Base-by-base conservation (phyloP, 2,797 vertebrate genomes). In the Lepus oiostolus region DNA sequence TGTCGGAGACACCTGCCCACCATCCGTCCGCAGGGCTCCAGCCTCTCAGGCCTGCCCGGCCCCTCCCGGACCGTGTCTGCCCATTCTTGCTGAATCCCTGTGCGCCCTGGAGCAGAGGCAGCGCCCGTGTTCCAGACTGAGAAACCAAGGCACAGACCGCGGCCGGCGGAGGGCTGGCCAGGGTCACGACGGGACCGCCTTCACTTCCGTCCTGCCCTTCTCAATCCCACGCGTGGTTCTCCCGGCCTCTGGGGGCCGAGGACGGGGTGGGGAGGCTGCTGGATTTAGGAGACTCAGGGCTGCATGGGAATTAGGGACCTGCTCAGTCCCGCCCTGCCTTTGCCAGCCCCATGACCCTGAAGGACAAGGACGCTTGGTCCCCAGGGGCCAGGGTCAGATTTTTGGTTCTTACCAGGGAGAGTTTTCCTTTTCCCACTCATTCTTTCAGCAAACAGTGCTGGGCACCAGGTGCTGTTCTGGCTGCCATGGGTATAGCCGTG, bases 11-110 rank as follows among this genome's bases (percentile, higher is more conserved):
- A 14, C 50, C 65, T 91, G n/a, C 77, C 62, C 28, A 22, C 16
- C 28, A 4, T 24, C 14, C 1, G 0, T 26, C 6, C 22, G 30
- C 50, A 47, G 7, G 0, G 32, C 68, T 42, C 30, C 0, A 2
- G 30, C 9, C 7, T 13, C 26, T n/a, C 32, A 11, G 68, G 50
- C 58, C 0, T 0, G 24, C 32, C 42, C 0, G 3, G n/a, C 22
- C 67, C 35, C 47, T 80, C 30, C 4, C 0, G 26, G 60, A 76
- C 47, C 17, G 13, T 2, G 11, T 83, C n/a, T 12, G n/a, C 14
- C 0, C 3, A 0, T 60, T 54, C 16, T 21, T 50, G 38, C 74
- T 9, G 58, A 38, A 58, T 58, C 72, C 72, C 65, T 58, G 22
- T 65, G 1, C 14, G 19, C 42, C 52, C 2, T 1, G 0, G 16